These are phyloP conservation scores for Conistra vaccinii DNA, from an alignment of 2,888 invertebrate species.

Conservation along the genomic window DNA sequence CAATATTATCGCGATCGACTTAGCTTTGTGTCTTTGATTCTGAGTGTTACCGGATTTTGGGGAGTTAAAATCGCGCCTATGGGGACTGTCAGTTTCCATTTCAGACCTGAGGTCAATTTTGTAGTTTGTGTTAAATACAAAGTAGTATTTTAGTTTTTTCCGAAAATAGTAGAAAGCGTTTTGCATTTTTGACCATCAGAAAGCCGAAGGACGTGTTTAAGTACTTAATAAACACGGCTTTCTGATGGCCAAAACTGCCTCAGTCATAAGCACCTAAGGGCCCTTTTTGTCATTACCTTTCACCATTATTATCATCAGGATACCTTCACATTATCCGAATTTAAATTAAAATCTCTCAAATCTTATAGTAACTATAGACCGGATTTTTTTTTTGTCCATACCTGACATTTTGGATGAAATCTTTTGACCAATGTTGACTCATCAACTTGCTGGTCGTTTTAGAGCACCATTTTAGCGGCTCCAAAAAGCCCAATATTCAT, in stretches of 20 bases:
- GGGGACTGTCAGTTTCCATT: not conserved
- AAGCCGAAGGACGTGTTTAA: not conserved
- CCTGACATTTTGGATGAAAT: not conserved
- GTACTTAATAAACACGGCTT: too few relatives aligned
- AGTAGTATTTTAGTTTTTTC: not conserved
- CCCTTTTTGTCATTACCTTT: not conserved
- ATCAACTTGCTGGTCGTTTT: not conserved
- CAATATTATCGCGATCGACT: conserved; percentile 81
- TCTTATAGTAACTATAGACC: not conserved
- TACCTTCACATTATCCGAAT: not conserved
- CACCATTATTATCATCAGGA: not conserved
- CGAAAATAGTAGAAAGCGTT: not conserved
- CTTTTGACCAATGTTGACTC: not conserved
- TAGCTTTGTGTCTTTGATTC: conserved; percentile 73
- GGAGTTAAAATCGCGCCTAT: conserved; percentile 63
- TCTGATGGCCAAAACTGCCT: not conserved
- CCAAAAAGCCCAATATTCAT: conserved; percentile 68
- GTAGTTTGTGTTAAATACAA: not conserved
- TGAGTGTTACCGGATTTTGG: conserved; percentile 70
- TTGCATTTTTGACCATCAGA: not conserved
- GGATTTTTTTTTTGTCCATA: not conserved
- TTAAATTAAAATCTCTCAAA: not conserved
- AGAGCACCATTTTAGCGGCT: conserved; percentile 70
- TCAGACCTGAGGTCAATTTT: not conserved
- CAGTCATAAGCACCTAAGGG: not conserved